Evolutionary conservation across 2,113 vertebrate genomes (phyloP).

Genomic region (Anarhynchus alexandrinus): DNA sequence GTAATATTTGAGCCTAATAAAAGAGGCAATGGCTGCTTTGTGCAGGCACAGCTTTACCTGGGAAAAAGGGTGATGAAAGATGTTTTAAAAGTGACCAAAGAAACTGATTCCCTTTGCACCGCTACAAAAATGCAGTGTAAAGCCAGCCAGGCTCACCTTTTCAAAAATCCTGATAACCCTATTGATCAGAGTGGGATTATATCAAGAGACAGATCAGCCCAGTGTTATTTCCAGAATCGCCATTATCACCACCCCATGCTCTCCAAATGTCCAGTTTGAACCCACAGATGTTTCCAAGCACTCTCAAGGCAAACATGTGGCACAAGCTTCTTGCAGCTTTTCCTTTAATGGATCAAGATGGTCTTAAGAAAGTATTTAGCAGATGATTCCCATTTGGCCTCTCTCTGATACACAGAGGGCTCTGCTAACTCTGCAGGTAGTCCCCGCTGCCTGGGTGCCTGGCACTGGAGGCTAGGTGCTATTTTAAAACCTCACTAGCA

Average conservation of each 20-base stretch:
- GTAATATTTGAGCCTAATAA: not conserved
- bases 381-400: not conserved
- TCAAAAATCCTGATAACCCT: not conserved
- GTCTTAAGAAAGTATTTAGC: not conserved
- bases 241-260: not conserved
- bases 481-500: not conserved
- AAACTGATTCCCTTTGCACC: not conserved
- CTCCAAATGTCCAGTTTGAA: constrained; percentile 6
- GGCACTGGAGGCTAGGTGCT: not conserved
- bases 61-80: not conserved
- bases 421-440: not conserved
- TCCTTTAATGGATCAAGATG: not conserved
- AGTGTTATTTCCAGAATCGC: not conserved
- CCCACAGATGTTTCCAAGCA: not conserved
- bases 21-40: not conserved
- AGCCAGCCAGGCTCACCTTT: not conserved
- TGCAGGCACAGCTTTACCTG: not conserved
- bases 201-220: not conserved
- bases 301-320: constrained; percentile 1
- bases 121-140: not conserved
- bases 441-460: not conserved
- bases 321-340: not conserved
- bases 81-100: not conserved
- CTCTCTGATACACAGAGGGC: not conserved
- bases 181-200: not conserved